Base-by-base conservation (phyloP, 2,797 vertebrate species). In the Chromis chromis region DNA sequence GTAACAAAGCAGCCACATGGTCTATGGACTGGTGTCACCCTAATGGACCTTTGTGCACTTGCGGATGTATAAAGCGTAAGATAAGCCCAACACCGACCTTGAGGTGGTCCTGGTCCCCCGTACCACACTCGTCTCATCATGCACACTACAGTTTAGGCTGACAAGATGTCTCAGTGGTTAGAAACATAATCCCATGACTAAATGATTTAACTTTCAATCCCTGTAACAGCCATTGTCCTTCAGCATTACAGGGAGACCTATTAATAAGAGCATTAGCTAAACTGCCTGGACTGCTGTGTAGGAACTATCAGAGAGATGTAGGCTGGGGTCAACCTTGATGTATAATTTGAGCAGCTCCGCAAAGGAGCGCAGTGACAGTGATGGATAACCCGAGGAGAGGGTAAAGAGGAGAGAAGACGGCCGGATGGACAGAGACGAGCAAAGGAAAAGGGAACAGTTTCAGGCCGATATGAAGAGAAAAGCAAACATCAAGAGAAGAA, bases 231-330 rank as follows among this genome's bases (percentile, higher is more conserved):
- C 61, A 74, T 46, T 64, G 69, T 73, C 80, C 78, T 82, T 74
- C 73, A 73, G 62, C 63, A 36, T 66, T 54, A 69, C 40, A 71
- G 17, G 7, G 17, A 73, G 46, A 22, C 48, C 22, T 65, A 64
- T 83, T 74, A 68, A 85, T 70, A 71, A 64, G 50, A 60, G 27
- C 69, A 77, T 86, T 79, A 81, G 61, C 63, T 62, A 59, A 81
- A 71, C 65, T 55, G 71, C 72, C 64, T 65, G 57, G 74, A 68
- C 60, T 31, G 73, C 80, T 62, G 68, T 24, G 64, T 28, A 16
- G 59, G 50, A 64, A 53, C 60, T n/a, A 80, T 84, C 59, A 55
- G 39, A 73, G 71, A 39, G 62, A 71, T 48, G 53, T 64, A 65
- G 58, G 49, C 70, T 16, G 48, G 60, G 70, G 76, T 78, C 74